A percentile compares a stretch with the other conserved stretches of the same genome.
phyloP scores from a whole-genome alignment of 1,140 invertebrate genomes.

The Vanessa atalanta region DNA sequence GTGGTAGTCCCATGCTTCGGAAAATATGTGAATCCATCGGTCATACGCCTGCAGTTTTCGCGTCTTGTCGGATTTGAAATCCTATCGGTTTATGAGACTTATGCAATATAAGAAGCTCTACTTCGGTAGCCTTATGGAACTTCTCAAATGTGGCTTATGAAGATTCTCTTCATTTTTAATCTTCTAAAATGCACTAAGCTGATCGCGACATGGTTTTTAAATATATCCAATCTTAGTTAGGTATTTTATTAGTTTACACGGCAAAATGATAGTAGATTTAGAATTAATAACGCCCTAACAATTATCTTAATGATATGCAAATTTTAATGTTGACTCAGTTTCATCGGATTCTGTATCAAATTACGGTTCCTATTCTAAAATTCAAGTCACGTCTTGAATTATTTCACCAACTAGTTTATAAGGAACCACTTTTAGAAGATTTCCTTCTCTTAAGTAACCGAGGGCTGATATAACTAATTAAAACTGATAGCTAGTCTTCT shows the following conservation, averaged over 20 bases:
- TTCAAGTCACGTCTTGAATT: conserved; percentile 49
- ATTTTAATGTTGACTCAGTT: conserved; percentile 33
- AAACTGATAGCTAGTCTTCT: conserved; percentile 16
- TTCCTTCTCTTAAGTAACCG: conserved; percentile 10
- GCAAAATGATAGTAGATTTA: not conserved
- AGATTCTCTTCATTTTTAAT: no score
- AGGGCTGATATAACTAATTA: conserved; percentile 22
- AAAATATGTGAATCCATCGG: no score
- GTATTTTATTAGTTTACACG: not conserved
- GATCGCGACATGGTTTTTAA: no score
- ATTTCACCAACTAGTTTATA: conserved; percentile 34
- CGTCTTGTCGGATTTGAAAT: no score
- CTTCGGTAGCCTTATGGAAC: no score
- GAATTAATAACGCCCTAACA: conserved; percentile 1
- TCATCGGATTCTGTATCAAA: conserved; percentile 35
- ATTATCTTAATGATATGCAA: conserved; percentile 9
- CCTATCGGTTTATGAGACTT: no score
- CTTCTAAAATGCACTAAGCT: no score
- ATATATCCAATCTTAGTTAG: no score
- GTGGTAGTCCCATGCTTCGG: no score
- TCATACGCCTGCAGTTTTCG: no score
- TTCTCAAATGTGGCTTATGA: no score
- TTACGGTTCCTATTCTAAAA: conserved; percentile 41
- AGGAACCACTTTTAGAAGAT: conserved; percentile 27
- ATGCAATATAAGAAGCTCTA: no score